A percentile compares a stretch with the other conserved stretches of the same genome.
These are phyloP conservation scores for Zoroaster sp. DNA, from an alignment of 53 echinoderm and acorn worm genomes.

Conservation along the genomic window DNA sequence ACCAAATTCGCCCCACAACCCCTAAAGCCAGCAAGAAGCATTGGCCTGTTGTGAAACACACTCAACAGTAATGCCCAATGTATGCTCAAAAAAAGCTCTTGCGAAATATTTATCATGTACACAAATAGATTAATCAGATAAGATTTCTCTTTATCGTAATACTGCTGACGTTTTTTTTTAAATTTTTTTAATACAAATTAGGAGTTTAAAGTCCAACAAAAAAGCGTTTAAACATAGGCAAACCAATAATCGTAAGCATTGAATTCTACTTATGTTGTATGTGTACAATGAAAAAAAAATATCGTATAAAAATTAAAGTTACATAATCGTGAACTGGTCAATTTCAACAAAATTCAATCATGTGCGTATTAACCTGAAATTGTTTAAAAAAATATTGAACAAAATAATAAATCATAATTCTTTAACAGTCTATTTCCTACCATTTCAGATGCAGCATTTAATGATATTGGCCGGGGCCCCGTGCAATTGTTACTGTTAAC, in stretches of 20 bases:
- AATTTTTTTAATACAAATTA: constrained; percentile 11
- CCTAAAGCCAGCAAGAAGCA: no score
- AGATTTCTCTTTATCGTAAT: constrained; percentile 39
- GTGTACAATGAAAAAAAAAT: not conserved
- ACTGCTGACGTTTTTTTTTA: constrained; percentile 33
- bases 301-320: not conserved
- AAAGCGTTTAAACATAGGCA: not conserved
- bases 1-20: not conserved
- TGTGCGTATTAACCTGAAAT: constrained; percentile 55
- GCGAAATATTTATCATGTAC: constrained; percentile 19
- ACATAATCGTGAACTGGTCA: not conserved
- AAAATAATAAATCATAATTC: not conserved
- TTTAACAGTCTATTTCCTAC: constrained; percentile 13
- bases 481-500: not conserved
- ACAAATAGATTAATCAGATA: constrained; percentile 45
- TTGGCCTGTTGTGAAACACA: not conserved
- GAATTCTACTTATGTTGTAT: not conserved
- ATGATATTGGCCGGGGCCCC: constrained; percentile 10
- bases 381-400: not conserved
- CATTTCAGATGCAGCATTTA: constrained; percentile 36
- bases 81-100: not conserved
- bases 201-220: not conserved
- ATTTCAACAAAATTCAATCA: not conserved
- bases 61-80: constrained; percentile 5
- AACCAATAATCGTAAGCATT: not conserved